Base-by-base conservation (phyloP, 2,797 vertebrate species). In the Mus caroli region DNA sequence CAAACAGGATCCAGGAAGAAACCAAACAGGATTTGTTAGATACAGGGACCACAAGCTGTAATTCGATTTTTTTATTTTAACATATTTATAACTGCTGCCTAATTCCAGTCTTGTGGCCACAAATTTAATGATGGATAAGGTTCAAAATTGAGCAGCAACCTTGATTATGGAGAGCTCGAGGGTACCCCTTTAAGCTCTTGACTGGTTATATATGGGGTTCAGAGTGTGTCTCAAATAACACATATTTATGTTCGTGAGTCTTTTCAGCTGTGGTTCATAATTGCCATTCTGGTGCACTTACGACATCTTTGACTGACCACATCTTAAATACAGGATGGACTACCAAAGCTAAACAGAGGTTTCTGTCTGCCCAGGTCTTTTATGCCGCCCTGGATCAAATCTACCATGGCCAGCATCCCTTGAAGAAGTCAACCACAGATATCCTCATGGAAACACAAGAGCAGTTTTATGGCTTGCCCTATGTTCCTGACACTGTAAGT, bases 331-430 rank as follows among this genome's bases (percentile, higher is more conserved):
- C 31, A 94, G 40, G 34, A 20, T 22, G 15, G 2, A 69, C 19
- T 91, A 31, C 62, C 46, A 82, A 90, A 94, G 60, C 73, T 79
- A 98, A 99, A 93, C 9, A 0, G 28, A 4, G 80, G 46, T 87
- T 97, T 98, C 96, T 97, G 3, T 98, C 37, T 94, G 3, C 96
- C 75, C 97, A 99, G 99, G 99, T 99, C 91, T 99, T 99, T 97
- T 99, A 99, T 94, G 99, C 99, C 24, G 98, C 98, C 58, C 98
- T 99, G 99, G 99, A 99, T 98, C 99, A 99, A 98, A 98, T 99
- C 96, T 99, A 99, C 98, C 99, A 99, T 17, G 97, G 99, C 76
- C 98, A 98, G 96, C 99, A 99, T 75, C 99, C 99, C 62, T 94
- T 99, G 80, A 98, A 98, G 96, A 97, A 88, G 60, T 99, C 99